Evolutionary conservation across 2,797 vertebrate species (phyloP), one percentile per base, ranked within the genome.

Genomic region (Ptychadena robeensis): DNA sequence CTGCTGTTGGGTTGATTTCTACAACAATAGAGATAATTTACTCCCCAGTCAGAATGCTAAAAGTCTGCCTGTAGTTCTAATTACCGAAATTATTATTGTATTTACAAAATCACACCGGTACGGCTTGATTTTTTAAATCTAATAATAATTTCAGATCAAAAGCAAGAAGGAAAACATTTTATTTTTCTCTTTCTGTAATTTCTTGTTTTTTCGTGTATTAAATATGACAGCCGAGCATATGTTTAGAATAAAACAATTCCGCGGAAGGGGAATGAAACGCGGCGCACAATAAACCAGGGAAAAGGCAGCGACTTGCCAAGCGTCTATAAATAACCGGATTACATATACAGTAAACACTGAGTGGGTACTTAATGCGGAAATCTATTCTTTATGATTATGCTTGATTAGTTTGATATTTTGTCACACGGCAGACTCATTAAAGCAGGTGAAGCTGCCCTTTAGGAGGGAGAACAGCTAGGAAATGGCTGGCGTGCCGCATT

Each of bases 21-120:
- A 1, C 68, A 40, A 67, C 75, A 78, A 77, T 77, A 66, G 75
- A 22, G 31, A 31, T 77, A 77, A 53, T 77, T 66, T 65, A 38
- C 64, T 65, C 38, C 38, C 44, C 2, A 65, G 73, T 64, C 35
- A n/a, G 25, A 44, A n/a, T n/a, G n/a, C n/a, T 44, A 68, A n/a
- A 67, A 78, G 38, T 53, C 38, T 57, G 31, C 22, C 31, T 31
- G 22, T 34, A 48, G 37, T 38, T n/a, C 9, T 31, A 72, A 18
- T 40, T 40, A 40, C 38, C 15, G 4, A 40, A 40, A 40, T 15
- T 14, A 40, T 40, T 14, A 40, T 15, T 40, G 15, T 40, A 40
- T 12, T 40, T 15, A 12, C 11, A 15, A 12, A 40, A 40, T 40
- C 11, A 40, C n/a, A n/a, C n/a, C n/a, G n/a, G n/a, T n/a, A n/a